Evolutionary conservation across 2,888 invertebrate genomes (phyloP).

Genomic region (Hypselothyrea guttata): DNA sequence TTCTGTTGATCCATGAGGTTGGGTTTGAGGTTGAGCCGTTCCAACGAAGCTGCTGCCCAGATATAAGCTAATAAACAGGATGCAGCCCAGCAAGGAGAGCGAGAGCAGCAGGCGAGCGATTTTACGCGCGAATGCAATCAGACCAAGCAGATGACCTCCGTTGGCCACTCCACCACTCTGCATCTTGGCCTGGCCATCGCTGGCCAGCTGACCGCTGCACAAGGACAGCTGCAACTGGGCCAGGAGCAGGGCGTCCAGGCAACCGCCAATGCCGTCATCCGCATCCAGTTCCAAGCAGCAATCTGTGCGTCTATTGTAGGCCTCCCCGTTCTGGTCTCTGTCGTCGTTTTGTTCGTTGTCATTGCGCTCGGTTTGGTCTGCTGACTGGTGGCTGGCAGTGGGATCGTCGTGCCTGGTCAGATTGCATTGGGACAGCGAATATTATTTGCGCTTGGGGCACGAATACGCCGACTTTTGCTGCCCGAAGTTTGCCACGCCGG

Average conservation of each 20-base stretch:
- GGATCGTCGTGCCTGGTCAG: constrained; percentile 72
- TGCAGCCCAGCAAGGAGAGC: constrained; percentile 71
- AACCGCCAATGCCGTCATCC: constrained; percentile 32
- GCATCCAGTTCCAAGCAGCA: constrained; percentile 38
- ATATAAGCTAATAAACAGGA: constrained; percentile 75
- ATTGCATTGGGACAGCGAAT: constrained; percentile 79
- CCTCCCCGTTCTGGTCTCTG: constrained; percentile 24
- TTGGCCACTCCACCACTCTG: constrained; percentile 71
- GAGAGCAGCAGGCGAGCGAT: constrained; percentile 76
- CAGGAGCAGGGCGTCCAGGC: constrained; percentile 54
- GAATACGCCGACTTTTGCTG: constrained; percentile 26
- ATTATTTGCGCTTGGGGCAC: constrained; percentile 68
- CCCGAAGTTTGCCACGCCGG: background rate
- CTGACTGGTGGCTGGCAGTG: constrained; percentile 44
- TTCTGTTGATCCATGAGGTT: constrained; percentile 3
- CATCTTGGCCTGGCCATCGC: background rate
- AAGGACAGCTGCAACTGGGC: constrained; percentile 49
- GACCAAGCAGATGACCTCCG: constrained; percentile 76
- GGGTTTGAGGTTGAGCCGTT: background rate
- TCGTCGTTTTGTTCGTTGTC: constrained; percentile 8
- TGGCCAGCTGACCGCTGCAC: constrained; percentile 14
- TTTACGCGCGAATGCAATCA: constrained; percentile 79
- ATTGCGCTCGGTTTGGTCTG: constrained; percentile 26
- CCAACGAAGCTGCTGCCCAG: constrained; percentile 49
- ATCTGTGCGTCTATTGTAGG: constrained; percentile 24